Evolutionary conservation across 2,797 vertebrate species (phyloP).

Genomic region (Nyctalus aviator): DNA sequence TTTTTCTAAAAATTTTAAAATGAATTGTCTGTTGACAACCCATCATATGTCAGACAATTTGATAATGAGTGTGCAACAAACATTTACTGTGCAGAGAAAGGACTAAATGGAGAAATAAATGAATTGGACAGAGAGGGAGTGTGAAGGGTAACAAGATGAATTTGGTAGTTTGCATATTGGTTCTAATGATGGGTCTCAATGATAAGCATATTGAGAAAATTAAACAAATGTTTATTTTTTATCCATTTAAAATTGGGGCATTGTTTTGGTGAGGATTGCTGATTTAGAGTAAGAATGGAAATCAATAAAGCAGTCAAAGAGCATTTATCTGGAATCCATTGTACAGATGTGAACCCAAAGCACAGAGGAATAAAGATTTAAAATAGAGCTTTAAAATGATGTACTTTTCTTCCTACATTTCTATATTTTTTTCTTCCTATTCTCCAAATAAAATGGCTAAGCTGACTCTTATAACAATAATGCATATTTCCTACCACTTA

Average conservation of each 20-base stretch:
- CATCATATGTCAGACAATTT: not conserved
- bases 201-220: not conserved
- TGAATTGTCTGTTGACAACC: not conserved
- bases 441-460: not conserved
- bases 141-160: not conserved
- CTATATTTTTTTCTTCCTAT: not conserved
- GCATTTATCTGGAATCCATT: not conserved
- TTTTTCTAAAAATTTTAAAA: not conserved
- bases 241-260: not conserved
- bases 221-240: constrained; percentile 41
- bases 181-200: not conserved
- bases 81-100: not conserved
- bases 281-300: not conserved
- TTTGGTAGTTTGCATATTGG: not conserved
- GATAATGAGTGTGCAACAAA: not conserved
- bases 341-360: not conserved
- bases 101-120: not conserved
- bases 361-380: not conserved
- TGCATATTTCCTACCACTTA: not conserved
- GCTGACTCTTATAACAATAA: not conserved
- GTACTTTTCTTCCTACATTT: not conserved
- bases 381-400: constrained; percentile 1
- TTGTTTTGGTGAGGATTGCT: not conserved
- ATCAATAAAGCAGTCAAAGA: constrained; percentile 16
- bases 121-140: not conserved